Evolutionary conservation across 2,113 vertebrate genomes (phyloP).

Genomic region (Cardinalis cardinalis): DNA sequence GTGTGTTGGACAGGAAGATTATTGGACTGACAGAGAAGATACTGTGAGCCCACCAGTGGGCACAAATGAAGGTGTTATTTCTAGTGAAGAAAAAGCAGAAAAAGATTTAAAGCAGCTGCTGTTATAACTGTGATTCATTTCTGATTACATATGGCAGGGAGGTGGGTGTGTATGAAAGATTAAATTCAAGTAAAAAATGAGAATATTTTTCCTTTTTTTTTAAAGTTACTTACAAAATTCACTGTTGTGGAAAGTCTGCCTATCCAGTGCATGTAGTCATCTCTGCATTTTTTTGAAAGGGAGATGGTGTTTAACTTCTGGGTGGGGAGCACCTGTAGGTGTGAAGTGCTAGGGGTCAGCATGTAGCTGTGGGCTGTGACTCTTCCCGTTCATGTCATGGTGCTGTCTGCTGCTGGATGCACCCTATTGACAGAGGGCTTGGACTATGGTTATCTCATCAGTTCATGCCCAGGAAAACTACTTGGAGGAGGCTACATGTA

Average conservation of each 20-base stretch:
- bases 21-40: neutral
- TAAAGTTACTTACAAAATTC: neutral
- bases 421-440: neutral
- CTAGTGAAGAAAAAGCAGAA: conserved; percentile 5
- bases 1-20: neutral
- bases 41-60: neutral
- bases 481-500: neutral
- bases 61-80: neutral
- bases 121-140: conserved; percentile 34
- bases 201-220: neutral
- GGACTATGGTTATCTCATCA: neutral
- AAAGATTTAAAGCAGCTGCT: conserved; percentile 7
- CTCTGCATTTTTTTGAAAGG: neutral
- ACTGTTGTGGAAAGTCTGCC: neutral
- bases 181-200: conserved; percentile 1
- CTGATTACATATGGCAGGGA: conserved; percentile 42
- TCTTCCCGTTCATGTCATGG: neutral
- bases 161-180: conserved; percentile 41
- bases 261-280: neutral
- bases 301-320: neutral
- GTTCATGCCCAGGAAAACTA: neutral
- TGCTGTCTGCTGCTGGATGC: neutral
- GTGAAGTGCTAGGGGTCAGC: neutral
- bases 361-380: rapidly evolving
- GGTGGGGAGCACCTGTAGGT: neutral